Evolutionary conservation across 2,797 vertebrate genomes (phyloP).

Genomic region (Alfaro cultratus): DNA sequence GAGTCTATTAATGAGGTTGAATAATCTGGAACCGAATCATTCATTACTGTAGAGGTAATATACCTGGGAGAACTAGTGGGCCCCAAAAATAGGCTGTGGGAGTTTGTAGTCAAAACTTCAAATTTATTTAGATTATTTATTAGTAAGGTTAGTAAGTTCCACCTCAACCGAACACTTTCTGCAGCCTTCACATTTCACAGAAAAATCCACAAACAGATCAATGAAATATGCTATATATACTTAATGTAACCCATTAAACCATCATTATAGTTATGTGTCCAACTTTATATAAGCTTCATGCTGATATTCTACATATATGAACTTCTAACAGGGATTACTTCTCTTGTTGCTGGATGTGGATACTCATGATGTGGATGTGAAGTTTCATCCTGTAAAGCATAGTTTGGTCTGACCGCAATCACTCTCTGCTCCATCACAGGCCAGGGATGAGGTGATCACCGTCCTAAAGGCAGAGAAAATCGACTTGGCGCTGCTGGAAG

Average conservation of each 20-base stretch:
- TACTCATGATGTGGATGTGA: background rate
- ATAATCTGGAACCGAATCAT: background rate
- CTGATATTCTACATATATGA: background rate
- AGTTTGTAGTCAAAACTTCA: no score
- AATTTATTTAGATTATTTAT: no score
- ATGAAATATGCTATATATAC: background rate
- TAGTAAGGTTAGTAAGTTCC: no score
- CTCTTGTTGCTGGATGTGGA: background rate
- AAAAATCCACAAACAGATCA: background rate
- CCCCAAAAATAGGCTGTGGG: no score
- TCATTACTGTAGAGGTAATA: background rate
- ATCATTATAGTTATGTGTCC: background rate
- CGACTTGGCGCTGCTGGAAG: conserved; percentile 93
- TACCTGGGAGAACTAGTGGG: background rate
- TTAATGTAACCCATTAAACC: background rate
- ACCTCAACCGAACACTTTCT: no score
- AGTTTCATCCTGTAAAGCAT: background rate
- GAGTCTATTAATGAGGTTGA: conserved; percentile 2
- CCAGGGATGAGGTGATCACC: conserved; percentile 96
- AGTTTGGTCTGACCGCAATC: background rate
- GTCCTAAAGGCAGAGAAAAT: conserved; percentile 96
- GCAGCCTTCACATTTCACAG: background rate
- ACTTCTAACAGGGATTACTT: background rate
- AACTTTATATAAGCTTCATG: background rate
- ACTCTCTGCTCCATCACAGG: conserved; percentile 73